These are phyloP conservation scores for Petrocephalus sullivani DNA, from an alignment of 2,797 vertebrate genomes.

Conservation along the genomic window DNA sequence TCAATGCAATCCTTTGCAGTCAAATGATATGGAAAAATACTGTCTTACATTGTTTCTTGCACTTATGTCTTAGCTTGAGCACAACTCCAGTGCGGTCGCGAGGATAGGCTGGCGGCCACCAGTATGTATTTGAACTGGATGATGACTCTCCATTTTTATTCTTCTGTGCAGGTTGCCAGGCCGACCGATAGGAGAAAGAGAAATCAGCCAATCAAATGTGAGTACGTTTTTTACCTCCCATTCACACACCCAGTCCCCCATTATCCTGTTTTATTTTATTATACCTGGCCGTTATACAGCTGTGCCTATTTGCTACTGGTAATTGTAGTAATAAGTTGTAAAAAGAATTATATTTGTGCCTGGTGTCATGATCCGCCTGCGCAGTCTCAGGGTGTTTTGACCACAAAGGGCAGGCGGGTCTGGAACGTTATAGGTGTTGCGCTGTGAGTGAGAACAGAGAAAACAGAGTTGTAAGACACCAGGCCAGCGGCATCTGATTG, in stretches of 20 bases:
- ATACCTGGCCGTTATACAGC: neutral
- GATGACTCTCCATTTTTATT: neutral
- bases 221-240: neutral
- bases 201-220: slow-evolving; percentile 9
- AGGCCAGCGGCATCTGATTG: neutral
- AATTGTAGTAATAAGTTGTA: neutral
- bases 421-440: neutral
- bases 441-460: neutral
- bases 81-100: neutral
- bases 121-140: neutral
- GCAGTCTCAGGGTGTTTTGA: neutral
- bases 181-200: neutral
- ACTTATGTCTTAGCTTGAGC: neutral
- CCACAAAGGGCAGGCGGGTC: neutral
- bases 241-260: neutral
- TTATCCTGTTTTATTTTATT: neutral
- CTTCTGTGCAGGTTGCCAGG: slow-evolving; percentile 7
- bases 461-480: neutral
- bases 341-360: neutral
- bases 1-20: slow-evolving; percentile 13
- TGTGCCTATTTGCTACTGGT: neutral
- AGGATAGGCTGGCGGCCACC: neutral
- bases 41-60: neutral
- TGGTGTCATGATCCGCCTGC: neutral
- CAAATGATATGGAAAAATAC: neutral